A percentile compares a stretch with the other conserved stretches of the same genome.
Evolutionary conservation across 2,797 vertebrate genomes (phyloP).

Genomic region (Sebastes taczanowskii): DNA sequence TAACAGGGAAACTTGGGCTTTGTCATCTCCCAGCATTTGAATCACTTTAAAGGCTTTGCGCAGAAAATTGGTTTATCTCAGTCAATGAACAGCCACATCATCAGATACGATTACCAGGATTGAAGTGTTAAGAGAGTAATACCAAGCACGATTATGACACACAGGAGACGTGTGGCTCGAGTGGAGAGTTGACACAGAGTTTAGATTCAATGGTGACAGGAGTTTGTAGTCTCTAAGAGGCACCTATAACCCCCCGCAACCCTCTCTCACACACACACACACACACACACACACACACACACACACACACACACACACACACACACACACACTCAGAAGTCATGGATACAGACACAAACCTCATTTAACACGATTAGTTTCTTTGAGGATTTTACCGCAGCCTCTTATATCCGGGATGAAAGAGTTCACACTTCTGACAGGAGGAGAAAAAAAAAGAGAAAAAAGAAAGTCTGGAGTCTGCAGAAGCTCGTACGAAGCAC

Average conservation of each 20-base stretch:
- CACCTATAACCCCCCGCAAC: conserved; percentile 30
- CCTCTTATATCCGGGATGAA: conserved; percentile 73
- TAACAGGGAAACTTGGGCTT: conserved; percentile 60
- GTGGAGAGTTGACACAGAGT: conserved; percentile 37
- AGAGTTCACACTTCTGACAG: conserved; percentile 69
- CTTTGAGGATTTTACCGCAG: conserved; percentile 77
- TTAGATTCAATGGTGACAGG: conserved; percentile 48
- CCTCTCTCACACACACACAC: background rate
- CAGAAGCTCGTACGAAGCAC: conserved; percentile 50
- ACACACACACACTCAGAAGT: conserved; percentile 46
- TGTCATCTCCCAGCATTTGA: conserved; percentile 47
- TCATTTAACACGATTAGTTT: conserved; percentile 77
- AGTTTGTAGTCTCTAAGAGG: conserved; percentile 27
- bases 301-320: too few species aligned
- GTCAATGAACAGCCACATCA: conserved; percentile 49
- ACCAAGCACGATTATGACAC: conserved; percentile 6
- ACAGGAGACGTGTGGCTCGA: conserved; percentile 15
- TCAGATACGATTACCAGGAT: conserved; percentile 52
- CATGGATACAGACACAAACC: conserved; percentile 73
- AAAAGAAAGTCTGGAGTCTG: conserved; percentile 53
- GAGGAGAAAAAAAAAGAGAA: background rate
- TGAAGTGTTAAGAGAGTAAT: conserved; percentile 37
- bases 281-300: background rate
- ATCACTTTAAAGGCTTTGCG: conserved; percentile 60
- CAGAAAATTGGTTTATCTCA: conserved; percentile 71